phyloP scores from a whole-genome alignment of 2,113 vertebrate genomes.

The Lagopus leucura region DNA sequence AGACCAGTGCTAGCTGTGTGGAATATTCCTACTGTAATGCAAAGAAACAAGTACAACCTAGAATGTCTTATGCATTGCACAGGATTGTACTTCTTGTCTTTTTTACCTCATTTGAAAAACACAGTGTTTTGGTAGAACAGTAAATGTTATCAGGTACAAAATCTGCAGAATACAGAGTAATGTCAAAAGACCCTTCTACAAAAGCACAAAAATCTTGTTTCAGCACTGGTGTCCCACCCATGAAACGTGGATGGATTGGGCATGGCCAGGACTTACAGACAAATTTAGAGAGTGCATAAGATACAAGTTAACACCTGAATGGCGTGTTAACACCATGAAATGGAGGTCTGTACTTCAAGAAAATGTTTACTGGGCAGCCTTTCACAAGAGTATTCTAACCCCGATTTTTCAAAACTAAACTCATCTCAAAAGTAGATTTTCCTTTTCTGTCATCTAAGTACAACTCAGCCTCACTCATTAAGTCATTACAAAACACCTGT shows the following conservation, averaged over 20 bases:
- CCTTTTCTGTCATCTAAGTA: neutral
- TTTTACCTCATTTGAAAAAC: neutral
- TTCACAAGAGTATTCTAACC: neutral
- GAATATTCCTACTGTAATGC: neutral
- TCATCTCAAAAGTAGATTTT: neutral
- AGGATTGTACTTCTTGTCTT: rapidly evolving
- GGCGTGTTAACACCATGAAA: neutral
- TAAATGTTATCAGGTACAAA: neutral
- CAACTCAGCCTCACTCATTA: neutral
- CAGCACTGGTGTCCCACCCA: neutral
- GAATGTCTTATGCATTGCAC: neutral
- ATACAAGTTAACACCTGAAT: neutral
- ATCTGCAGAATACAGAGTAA: neutral
- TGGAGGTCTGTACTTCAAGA: neutral
- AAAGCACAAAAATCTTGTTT: neutral
- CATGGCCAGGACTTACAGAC: neutral
- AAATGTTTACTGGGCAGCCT: neutral
- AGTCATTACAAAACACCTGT: neutral
- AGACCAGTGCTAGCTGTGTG: neutral
- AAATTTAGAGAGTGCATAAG: neutral
- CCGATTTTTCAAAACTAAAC: neutral
- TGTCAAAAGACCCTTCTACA: neutral
- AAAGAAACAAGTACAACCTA: neutral
- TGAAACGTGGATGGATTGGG: too few relatives aligned
- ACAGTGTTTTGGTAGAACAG: neutral